These are phyloP conservation scores for Platorchestia sp. DNA, from an alignment of 1,140 invertebrate species.

Conservation along the genomic window DNA sequence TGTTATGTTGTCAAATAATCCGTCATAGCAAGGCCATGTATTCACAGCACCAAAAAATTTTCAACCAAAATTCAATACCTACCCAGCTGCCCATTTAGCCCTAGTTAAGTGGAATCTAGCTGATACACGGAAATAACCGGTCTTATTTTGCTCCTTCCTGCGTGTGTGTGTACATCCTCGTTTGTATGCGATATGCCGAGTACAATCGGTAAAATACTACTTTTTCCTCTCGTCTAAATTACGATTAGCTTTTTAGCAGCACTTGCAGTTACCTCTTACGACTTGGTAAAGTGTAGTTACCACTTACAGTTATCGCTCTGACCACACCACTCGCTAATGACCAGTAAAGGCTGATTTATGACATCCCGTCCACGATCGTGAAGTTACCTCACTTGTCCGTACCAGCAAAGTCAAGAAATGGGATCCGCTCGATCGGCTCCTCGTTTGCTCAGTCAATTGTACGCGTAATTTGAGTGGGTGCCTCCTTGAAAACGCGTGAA, in stretches of 20 bases:
- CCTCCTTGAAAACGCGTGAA: neutral
- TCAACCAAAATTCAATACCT: neutral
- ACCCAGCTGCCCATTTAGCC: neutral
- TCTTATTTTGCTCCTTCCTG: too few species aligned
- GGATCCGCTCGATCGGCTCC: neutral
- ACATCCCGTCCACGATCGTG: neutral
- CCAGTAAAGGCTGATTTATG: neutral
- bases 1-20: too few species aligned
- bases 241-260: neutral
- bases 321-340: neutral
- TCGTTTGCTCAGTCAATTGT: conserved; percentile 35
- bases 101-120: too few species aligned
- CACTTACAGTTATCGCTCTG: neutral
- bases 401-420: neutral
- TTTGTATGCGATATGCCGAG: neutral
- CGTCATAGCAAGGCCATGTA: too few species aligned
- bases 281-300: neutral
- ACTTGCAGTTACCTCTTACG: neutral
- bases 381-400: conserved; percentile 9
- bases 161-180: neutral
- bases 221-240: neutral
- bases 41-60: too few species aligned
- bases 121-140: too few species aligned
- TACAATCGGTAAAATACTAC: neutral
- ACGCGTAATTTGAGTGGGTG: conserved; percentile 14